Conservation (phyloP, 2,113 vertebrate species). For the Psephotus haematonotus region DNA sequence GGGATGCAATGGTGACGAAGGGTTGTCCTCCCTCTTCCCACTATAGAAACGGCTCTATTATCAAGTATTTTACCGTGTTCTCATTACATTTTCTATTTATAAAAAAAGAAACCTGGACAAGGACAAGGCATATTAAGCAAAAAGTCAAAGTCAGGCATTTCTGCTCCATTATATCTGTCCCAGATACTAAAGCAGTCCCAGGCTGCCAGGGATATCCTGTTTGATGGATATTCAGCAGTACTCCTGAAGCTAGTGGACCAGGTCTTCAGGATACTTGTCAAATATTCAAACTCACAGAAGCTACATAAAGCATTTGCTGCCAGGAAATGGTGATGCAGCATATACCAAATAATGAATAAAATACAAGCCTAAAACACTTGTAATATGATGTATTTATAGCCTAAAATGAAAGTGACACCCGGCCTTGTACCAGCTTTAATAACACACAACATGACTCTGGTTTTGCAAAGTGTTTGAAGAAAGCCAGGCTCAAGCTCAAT, state of each 20-base stretch:
- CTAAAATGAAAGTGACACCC: background rate
- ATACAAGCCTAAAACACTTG: background rate
- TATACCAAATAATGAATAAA: background rate
- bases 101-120: background rate
- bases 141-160: background rate
- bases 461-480: background rate
- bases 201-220: background rate
- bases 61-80: background rate
- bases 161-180: background rate
- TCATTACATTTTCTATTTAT: background rate
- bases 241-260: background rate
- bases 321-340: background rate
- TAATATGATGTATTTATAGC: background rate
- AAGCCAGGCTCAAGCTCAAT: background rate
- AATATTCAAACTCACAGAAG: background rate
- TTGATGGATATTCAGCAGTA: background rate
- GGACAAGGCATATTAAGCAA: background rate
- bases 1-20: background rate
- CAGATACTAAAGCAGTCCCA: background rate
- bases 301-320: background rate
- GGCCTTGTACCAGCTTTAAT: background rate
- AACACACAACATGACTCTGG: background rate
- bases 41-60: background rate
- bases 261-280: background rate
- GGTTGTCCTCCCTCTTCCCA: background rate